phyloP scores from a whole-genome alignment of 2,113 vertebrate species.

The Psittacus erithacus region DNA sequence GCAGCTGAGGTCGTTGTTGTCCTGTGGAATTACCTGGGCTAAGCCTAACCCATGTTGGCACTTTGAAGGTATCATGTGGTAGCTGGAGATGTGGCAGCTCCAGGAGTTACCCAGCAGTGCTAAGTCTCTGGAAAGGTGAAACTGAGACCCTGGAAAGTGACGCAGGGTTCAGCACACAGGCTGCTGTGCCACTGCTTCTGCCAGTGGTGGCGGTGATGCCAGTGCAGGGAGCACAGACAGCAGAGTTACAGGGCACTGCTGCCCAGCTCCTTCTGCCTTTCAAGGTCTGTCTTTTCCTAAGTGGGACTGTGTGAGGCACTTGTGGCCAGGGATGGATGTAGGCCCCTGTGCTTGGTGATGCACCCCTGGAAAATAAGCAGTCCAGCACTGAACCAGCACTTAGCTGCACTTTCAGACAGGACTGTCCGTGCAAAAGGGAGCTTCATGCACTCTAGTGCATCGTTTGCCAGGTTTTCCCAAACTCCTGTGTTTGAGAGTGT shows the following conservation, averaged over 20 bases:
- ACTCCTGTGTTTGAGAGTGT: background rate
- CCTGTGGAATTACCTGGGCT: background rate
- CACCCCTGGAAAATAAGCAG: background rate
- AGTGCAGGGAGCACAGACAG: background rate
- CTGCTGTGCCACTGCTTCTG: background rate
- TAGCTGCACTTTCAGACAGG: background rate
- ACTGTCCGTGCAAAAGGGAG: background rate
- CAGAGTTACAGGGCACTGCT: background rate
- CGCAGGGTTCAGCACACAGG: background rate
- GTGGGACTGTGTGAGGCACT: background rate
- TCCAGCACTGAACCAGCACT: background rate
- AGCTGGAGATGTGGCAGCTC: background rate
- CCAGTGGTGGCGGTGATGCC: background rate
- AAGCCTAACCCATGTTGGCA: background rate
- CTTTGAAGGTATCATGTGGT: background rate
- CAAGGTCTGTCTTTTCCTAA: background rate
- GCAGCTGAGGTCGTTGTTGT: background rate
- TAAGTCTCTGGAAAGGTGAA: background rate
- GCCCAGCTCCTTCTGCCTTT: background rate
- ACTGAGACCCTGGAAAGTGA: background rate
- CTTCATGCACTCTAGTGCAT: background rate
- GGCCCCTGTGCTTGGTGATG: background rate
- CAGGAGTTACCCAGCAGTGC: background rate
- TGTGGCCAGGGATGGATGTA: background rate
- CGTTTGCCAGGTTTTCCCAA: background rate